Evolutionary conservation across 2,888 invertebrate genomes (phyloP).

Genomic region (Cryptocheilus praepositus): DNA sequence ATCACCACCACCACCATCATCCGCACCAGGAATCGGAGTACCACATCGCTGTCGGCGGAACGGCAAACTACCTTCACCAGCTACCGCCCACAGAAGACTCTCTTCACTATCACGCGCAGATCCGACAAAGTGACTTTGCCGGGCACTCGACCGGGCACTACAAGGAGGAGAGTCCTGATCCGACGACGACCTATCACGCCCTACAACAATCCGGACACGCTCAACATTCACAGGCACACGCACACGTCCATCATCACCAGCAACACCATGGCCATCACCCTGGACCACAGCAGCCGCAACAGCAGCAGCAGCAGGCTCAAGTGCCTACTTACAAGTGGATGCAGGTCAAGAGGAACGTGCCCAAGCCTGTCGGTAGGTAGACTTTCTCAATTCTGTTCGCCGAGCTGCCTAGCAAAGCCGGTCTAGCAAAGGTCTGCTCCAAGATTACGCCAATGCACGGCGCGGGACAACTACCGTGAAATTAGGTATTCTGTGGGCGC

Average conservation of each 20-base stretch:
- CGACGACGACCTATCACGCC: conserved; percentile 67
- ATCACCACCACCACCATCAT: conserved; percentile 77
- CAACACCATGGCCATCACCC: conserved; percentile 67
- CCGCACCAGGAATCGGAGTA: conserved; percentile 78
- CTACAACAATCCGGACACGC: conserved; percentile 64
- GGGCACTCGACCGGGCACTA: conserved; percentile 77
- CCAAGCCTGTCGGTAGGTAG: conserved; percentile 90
- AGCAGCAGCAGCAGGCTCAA: conserved; percentile 75
- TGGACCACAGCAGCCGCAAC: conserved; percentile 64
- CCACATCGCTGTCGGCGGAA: conserved; percentile 73
- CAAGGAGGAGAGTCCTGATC: conserved; percentile 78
- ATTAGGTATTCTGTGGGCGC: conserved; percentile 48
- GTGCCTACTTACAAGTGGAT: conserved; percentile 99
- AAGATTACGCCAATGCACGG: conserved; percentile 29
- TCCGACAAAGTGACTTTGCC: conserved; percentile 77
- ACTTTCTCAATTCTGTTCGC: neutral
- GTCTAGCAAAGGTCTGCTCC: no score
- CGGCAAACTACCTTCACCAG: conserved; percentile 67
- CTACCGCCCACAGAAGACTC: conserved; percentile 50
- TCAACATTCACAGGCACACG: conserved; percentile 73
- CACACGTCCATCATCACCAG: conserved; percentile 68
- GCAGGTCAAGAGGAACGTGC: conserved; percentile 98
- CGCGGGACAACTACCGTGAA: conserved; percentile 41
- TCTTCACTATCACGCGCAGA: conserved; percentile 67
- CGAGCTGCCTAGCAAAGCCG: no score